These are phyloP conservation scores for Characodon lateralis DNA, from an alignment of 2,797 vertebrate genomes.

Conservation along the genomic window DNA sequence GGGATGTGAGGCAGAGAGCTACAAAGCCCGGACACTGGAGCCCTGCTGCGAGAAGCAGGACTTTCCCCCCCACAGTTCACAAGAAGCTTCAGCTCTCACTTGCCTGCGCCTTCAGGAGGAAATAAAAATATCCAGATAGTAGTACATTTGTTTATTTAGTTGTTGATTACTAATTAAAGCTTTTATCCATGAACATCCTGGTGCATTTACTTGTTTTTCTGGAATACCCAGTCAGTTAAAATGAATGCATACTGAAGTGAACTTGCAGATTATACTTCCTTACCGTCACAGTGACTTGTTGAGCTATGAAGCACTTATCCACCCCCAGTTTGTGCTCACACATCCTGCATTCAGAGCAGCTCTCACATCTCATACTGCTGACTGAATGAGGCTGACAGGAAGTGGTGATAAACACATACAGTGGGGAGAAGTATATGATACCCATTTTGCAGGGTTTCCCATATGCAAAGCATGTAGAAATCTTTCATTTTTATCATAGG, in stretches of 20 bases:
- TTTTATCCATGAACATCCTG: not conserved
- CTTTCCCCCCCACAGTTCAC: conserved; percentile 2
- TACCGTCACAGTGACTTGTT: not conserved
- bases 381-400: conserved; percentile 37
- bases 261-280: not conserved
- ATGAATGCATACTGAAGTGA: not conserved
- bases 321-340: not conserved
- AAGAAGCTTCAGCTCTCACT: not conserved
- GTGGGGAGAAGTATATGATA: too few relatives aligned
- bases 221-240: not conserved
- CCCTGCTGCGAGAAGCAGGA: conserved; percentile 3
- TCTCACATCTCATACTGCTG: not conserved
- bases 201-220: not conserved
- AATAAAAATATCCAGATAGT: not conserved
- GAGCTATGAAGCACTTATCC: not conserved
- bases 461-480: too few relatives aligned
- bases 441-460: too few relatives aligned
- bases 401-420: conserved; percentile 32
- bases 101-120: not conserved
- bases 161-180: not conserved
- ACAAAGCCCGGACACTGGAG: conserved; percentile 68
- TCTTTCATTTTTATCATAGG: too few relatives aligned
- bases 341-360: conserved; percentile 11
- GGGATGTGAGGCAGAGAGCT: conserved; percentile 27
- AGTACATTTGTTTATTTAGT: not conserved